Evolutionary conservation across 2,888 invertebrate genomes (phyloP), one percentile per base, ranked within the genome.

Genomic region (Leptinotarsa rubiginosa): DNA sequence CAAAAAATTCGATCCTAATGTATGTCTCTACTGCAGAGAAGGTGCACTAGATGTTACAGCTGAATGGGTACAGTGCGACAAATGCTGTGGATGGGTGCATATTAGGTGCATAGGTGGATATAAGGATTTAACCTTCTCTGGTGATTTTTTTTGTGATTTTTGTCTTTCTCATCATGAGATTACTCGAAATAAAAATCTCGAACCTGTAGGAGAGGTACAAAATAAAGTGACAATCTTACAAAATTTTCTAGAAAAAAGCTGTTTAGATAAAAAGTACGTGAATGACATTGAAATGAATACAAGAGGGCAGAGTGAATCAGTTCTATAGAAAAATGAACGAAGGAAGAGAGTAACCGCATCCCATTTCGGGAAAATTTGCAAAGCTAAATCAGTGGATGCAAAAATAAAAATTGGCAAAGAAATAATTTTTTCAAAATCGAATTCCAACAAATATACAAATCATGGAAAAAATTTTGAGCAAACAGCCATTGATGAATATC

Each of bases 261-360:
- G 31, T 13, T 47, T 65, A n/a, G 65, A 65, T 41, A 18, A 16
- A 65, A 16, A 15, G 12, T 41, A 47, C 16, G 20, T 65, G 10
- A 16, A 65, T 3, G 13, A 65, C 12, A 65, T 56, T 56, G 15
- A 69, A 20, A 7, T 18, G 13, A n/a, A 22, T 52, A 52, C 69
- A 56, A 69, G 69, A 56, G 25, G 31, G 50, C n/a, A 69, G 18
- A 31, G 15, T 20, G 47, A 56, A 56, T 69, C 59, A 56, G 62
- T 56, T 56, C 47, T 69, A 56, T 69, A 47, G 69, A 69, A 69
- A 20, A 69, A 69, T 18, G 59, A 69, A 69, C 16, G 16, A 5
- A 69, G 47, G 62, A 69, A 69, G 25, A 56, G 47, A 47, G 69
- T 69, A 13, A 69, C 69, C 20, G 56, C 56, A 22, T 69, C 62